Conservation (phyloP, 2,888 invertebrate genomes). For the Netelia inedita region DNA sequence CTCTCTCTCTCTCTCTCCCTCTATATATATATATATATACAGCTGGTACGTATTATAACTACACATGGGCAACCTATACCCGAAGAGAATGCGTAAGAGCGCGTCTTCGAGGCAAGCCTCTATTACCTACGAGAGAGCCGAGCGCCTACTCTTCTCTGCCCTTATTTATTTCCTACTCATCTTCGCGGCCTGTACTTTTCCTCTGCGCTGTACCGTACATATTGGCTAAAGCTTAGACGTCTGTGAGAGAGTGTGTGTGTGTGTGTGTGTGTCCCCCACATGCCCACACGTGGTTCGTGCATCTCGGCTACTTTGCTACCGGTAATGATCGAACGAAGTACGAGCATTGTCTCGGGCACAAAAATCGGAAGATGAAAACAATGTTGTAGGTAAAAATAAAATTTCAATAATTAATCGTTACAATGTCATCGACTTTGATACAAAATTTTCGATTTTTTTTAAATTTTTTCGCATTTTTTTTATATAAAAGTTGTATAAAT, state of each 20-base stretch:
- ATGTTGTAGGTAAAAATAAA: background rate
- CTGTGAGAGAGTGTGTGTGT: background rate
- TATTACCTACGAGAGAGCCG: constrained; percentile 59
- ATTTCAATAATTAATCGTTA: background rate
- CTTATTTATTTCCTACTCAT: constrained; percentile 51
- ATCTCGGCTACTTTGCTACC: constrained; percentile 59
- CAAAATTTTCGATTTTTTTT: too few species aligned
- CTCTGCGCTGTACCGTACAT: constrained; percentile 41
- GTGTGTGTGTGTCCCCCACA: too few species aligned
- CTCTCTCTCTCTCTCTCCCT: too few species aligned
- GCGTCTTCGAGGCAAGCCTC: constrained; percentile 73
- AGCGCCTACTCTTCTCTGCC: constrained; percentile 44
- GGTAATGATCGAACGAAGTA: constrained; percentile 31
- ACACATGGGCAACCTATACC: constrained; percentile 37
- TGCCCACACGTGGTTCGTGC: constrained; percentile 67
- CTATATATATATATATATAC: constrained; percentile 17
- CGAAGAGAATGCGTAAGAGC: constrained; percentile 60
- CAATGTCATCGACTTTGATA: background rate
- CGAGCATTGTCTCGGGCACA: background rate
- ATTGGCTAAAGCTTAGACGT: constrained; percentile 38
- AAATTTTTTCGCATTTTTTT: too few species aligned
- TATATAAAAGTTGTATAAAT: too few species aligned
- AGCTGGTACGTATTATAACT: constrained; percentile 4
- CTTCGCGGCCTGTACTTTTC: constrained; percentile 32
- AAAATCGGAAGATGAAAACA: constrained; percentile 18